phyloP scores from a whole-genome alignment of 2,113 vertebrate species.

The Uria lomvia region DNA sequence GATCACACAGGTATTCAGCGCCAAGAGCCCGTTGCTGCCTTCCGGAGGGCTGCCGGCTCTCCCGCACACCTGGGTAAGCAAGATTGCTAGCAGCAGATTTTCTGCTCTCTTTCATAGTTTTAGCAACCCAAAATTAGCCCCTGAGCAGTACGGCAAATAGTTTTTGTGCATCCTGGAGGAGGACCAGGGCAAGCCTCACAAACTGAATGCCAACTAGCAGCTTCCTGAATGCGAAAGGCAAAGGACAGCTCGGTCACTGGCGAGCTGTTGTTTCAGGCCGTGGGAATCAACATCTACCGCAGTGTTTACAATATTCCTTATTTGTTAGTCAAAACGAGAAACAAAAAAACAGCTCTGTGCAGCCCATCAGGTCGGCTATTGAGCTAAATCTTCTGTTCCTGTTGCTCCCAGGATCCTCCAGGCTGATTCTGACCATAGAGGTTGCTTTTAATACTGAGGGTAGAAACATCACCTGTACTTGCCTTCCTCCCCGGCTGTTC shows the following conservation, averaged over 20 bases:
- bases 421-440: not conserved
- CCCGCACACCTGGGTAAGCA: conserved; percentile 73
- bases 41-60: conserved; percentile 68
- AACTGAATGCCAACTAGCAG: not conserved
- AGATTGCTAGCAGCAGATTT: not conserved
- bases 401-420: not conserved
- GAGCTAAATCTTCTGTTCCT: not conserved
- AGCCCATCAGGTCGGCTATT: fast-evolving
- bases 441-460: not conserved
- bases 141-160: not conserved
- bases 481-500: not conserved
- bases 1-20: conserved; percentile 67
- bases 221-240: not conserved
- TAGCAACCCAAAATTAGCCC: not conserved
- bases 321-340: not conserved
- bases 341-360: not conserved
- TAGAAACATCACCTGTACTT: not conserved
- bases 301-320: not conserved
- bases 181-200: not conserved
- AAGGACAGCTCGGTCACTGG: not conserved
- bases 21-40: conserved; percentile 59
- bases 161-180: not conserved
- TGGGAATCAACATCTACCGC: not conserved
- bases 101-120: not conserved
- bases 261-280: not conserved